These are phyloP conservation scores for Sander vitreus DNA, from an alignment of 2,113 vertebrate species.

Conservation along the genomic window DNA sequence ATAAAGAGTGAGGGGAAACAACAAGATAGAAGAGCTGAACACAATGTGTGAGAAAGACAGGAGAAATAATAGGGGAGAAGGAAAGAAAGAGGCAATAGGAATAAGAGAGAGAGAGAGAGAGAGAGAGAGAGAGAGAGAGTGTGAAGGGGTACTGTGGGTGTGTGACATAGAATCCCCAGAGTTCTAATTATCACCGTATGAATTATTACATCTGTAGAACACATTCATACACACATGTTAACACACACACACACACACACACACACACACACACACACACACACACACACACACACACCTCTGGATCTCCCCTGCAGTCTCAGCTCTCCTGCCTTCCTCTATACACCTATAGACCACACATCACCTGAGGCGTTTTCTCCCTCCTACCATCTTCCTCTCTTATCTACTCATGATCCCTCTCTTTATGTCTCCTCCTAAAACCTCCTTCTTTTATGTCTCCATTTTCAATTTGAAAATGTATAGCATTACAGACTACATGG, in stretches of 20 bases:
- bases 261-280: conserved; percentile 43
- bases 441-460: conserved; percentile 17
- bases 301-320: conserved; percentile 67
- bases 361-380: conserved; percentile 66
- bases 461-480: conserved; percentile 31
- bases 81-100: conserved; percentile 30
- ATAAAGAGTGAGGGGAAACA: not conserved
- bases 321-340: conserved; percentile 51
- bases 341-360: conserved; percentile 61
- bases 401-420: conserved; percentile 23
- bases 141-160: conserved; percentile 60
- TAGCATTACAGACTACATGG: not conserved
- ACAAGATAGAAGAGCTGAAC: conserved; percentile 23
- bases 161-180: conserved; percentile 73
- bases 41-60: conserved; percentile 42
- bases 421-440: conserved; percentile 45
- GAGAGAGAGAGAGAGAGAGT: conserved; percentile 45
- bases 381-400: conserved; percentile 37
- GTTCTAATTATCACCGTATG: conserved; percentile 83
- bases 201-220: conserved; percentile 80
- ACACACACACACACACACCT: conserved; percentile 57
- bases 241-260: conserved; percentile 26
- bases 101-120: conserved; percentile 26
- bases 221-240: conserved; percentile 46
- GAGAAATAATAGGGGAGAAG: conserved; percentile 45